These are phyloP conservation scores for Salmo trutta DNA, from an alignment of 2,797 vertebrate species.

Conservation along the genomic window DNA sequence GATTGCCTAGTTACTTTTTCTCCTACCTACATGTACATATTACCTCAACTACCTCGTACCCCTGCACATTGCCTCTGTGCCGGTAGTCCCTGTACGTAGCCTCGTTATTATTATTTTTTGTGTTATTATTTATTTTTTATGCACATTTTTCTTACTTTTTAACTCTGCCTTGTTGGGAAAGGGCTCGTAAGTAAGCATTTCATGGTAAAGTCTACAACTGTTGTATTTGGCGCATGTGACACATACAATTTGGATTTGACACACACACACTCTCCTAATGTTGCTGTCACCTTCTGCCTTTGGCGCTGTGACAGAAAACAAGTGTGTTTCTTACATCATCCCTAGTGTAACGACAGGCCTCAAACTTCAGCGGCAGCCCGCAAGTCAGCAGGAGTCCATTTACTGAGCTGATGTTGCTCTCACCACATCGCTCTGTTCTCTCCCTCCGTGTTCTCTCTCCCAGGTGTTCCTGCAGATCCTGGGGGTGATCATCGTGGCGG, in stretches of 20 bases:
- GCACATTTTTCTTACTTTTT: no score
- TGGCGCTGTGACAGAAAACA: conserved; percentile 50
- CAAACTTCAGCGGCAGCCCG: conserved; percentile 31
- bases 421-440: conserved; percentile 18
- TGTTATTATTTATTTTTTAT: no score
- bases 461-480: conserved; percentile 85
- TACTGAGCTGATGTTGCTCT: conserved; percentile 31
- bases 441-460: conserved; percentile 18
- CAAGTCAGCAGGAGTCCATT: conserved; percentile 37
- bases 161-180: no score
- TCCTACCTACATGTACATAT: no score
- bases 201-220: no score
- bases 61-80: no score
- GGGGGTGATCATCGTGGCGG: conserved; percentile 82
- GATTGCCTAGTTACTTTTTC: no score
- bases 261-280: conserved; percentile 60
- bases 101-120: no score
- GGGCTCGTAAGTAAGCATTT: no score
- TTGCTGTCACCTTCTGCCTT: conserved; percentile 59
- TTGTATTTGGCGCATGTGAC: no score
- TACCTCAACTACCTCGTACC: no score
- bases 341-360: conserved; percentile 37
- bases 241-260: neutral
- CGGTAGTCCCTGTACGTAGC: no score
- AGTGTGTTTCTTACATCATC: conserved; percentile 53